Percentiles rank a stretch among this genome's conserved stretches.
Conservation (phyloP, 2,888 invertebrate species). For the Antheraea yamamai region DNA sequence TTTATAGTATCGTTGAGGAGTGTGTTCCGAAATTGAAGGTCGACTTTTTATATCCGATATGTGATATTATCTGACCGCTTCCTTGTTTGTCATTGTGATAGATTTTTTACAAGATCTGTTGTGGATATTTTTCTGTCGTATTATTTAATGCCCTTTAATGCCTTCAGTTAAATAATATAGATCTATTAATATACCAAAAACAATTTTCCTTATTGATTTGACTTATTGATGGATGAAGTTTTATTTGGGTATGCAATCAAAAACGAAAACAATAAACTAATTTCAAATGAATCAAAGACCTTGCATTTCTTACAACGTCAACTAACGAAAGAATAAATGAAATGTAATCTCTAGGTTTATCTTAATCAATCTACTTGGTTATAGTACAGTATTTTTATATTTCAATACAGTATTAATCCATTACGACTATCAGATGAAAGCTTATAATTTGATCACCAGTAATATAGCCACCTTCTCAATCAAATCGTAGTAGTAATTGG, state of each 20-base stretch:
- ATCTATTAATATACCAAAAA: not conserved
- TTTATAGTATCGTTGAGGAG: constrained; percentile 24
- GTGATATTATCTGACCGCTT: constrained; percentile 10
- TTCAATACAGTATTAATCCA: not conserved
- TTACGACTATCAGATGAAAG: not conserved
- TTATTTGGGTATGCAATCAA: not conserved
- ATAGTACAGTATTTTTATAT: not conserved
- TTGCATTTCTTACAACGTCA: not conserved
- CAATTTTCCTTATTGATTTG: not conserved
- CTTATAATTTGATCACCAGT: not conserved
- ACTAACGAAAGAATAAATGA: too few species aligned
- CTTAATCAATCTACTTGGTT: not conserved
- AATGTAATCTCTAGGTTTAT: not conserved
- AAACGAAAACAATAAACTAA: too few species aligned
- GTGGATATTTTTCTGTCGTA: not conserved
- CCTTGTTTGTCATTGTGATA: not conserved
- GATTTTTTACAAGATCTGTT: not conserved
- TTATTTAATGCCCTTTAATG: not conserved
- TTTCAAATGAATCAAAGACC: not conserved
- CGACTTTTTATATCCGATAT: constrained; percentile 20
- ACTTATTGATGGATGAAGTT: not conserved
- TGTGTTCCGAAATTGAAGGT: constrained; percentile 21
- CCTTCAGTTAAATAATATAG: not conserved
- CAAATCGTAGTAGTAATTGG: not conserved
- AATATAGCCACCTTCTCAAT: not conserved